A percentile compares a stretch with the other conserved stretches of the same genome.
Evolutionary conservation across 2,797 vertebrate species (phyloP).

Genomic region (Sorex maritimensis): DNA sequence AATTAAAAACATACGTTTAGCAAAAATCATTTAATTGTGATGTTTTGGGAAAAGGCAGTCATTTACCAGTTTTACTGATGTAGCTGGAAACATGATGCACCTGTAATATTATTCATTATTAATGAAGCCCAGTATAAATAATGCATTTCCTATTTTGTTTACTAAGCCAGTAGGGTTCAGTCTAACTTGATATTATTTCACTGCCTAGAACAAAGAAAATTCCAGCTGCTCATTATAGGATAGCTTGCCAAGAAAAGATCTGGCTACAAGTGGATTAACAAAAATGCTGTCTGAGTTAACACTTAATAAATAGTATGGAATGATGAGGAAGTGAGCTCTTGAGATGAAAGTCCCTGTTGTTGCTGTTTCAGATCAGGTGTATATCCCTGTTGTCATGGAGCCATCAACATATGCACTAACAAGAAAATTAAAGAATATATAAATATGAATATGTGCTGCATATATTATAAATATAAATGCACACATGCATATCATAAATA

Average conservation of each 20-base stretch:
- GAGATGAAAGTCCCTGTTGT: not conserved
- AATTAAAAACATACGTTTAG: slow-evolving; percentile 61
- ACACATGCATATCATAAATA: no score
- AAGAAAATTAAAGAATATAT: slow-evolving; percentile 36
- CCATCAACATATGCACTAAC: not conserved
- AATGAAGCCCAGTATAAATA: slow-evolving; percentile 81
- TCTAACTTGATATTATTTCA: slow-evolving; percentile 40
- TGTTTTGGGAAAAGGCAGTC: slow-evolving; percentile 63
- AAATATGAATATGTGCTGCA: not conserved
- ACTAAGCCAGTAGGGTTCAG: slow-evolving; percentile 57
- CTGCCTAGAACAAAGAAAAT: slow-evolving; percentile 74
- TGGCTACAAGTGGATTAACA: slow-evolving; percentile 23
- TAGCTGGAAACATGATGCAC: slow-evolving; percentile 45
- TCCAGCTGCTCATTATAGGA: not conserved
- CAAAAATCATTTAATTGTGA: slow-evolving; percentile 33
- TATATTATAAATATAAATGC: not conserved
- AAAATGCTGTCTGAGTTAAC: slow-evolving; percentile 30
- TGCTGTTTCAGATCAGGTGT: not conserved
- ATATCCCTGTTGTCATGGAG: not conserved
- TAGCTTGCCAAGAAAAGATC: not conserved
- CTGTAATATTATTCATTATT: slow-evolving; percentile 79
- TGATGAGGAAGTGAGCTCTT: slow-evolving; percentile 1
- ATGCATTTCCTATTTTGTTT: slow-evolving; percentile 79
- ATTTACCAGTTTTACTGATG: slow-evolving; percentile 65
- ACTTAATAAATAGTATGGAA: slow-evolving; percentile 3